These are phyloP conservation scores for Malaclemys terrapin DNA, from an alignment of 2,113 vertebrate genomes.

Conservation along the genomic window DNA sequence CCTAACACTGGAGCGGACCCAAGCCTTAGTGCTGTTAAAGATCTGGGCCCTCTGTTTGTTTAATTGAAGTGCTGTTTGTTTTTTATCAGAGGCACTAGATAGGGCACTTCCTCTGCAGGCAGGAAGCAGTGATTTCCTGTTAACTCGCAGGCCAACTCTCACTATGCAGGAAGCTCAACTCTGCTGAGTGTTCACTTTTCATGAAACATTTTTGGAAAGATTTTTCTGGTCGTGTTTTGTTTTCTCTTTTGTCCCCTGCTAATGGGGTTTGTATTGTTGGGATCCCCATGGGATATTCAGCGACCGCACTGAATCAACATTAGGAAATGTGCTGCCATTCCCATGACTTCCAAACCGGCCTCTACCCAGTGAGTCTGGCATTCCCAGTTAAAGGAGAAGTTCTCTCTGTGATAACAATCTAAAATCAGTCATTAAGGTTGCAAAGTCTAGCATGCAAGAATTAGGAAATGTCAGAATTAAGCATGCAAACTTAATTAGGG, in stretches of 20 bases:
- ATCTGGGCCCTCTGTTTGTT: conserved; percentile 68
- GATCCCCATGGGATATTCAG: not conserved
- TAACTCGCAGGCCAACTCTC: conserved; percentile 58
- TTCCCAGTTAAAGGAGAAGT: not conserved
- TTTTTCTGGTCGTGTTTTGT: not conserved
- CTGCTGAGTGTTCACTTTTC: conserved; percentile 71
- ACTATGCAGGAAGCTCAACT: conserved; percentile 67
- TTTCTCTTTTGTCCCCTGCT: not conserved
- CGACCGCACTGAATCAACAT: not conserved
- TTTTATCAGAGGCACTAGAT: conserved; percentile 64
- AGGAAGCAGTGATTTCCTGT: conserved; percentile 78
- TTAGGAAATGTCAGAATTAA: not conserved
- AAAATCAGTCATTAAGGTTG: not conserved
- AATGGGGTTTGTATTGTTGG: not conserved
- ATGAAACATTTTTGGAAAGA: not conserved
- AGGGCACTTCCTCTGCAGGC: conserved; percentile 66
- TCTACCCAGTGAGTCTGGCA: rapidly evolving
- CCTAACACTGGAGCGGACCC: not conserved
- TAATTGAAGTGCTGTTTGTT: conserved; percentile 71
- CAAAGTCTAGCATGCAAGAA: not conserved
- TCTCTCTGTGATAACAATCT: rapidly evolving
- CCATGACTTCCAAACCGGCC: rapidly evolving
- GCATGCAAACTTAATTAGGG: not conserved
- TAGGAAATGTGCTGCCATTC: not conserved
- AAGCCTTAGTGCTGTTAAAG: conserved; percentile 33